Evolutionary conservation across 2,888 invertebrate species (phyloP), one percentile per base, ranked within the genome.

Genomic region (Thelaira solivaga): DNA sequence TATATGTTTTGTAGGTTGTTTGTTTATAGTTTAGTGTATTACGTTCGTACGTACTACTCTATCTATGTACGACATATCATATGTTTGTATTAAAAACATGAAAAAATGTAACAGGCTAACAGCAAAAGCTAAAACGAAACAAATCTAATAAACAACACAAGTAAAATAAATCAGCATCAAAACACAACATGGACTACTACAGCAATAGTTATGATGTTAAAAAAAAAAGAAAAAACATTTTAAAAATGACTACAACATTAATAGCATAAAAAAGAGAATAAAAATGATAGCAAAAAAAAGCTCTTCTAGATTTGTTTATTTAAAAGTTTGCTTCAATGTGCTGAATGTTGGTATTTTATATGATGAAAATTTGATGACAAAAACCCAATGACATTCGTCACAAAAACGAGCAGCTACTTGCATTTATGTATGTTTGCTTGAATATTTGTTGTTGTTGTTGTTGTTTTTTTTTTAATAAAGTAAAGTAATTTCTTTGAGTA

Each of bases 401-500:
- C 18, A 34, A 31, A 29, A 26, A 20, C 41, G 13, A 41, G 26
- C n/a, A n/a, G n/a, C n/a, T 22, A 22, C 36, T 5, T 22, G 22
- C 36, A n/a, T n/a, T 10, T 20, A 39, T 41, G 24, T n/a, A n/a
- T 10, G 13, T 31, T 18, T 34, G 18, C 24, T 29, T 41, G 51
- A 16, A 10, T n/a, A n/a, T n/a, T n/a, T n/a, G n/a, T n/a, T n/a
- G 24, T 6, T 49, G 47, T 36, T 47, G 49, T 57, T 65, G 18
- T n/a, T 13, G 47, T 2, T 49, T 57, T 55, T 20, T 49, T 49
- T 7, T 31, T 31, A 59, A 75, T 76, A 79, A 83, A 82, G 83
- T 82, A 82, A 85, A 84, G 87, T 85, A 86, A 85, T 86, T 85
- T 85, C 84, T 85, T 84, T 86, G 83, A 83, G 85, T 86, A 87